A percentile compares a stretch with the other conserved stretches of the same genome.
phyloP scores from a whole-genome alignment of 1,140 invertebrate genomes.

The Drosophila santomea region DNA sequence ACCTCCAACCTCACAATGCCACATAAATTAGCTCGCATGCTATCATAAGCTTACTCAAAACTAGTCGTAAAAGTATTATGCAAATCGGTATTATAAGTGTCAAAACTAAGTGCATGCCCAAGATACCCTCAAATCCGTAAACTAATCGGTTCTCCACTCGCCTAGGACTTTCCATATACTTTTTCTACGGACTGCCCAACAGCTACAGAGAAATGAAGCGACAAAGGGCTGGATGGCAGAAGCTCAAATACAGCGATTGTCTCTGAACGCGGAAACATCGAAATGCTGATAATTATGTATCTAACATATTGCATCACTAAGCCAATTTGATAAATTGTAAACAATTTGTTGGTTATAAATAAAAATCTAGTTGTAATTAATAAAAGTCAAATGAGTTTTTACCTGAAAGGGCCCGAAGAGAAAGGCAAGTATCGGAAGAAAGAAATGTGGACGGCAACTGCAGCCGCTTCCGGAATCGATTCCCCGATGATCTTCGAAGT shows the following conservation, averaged over 20 bases:
- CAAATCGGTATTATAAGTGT: conserved; percentile 30
- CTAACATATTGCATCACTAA: conserved; percentile 45
- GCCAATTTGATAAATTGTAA: conserved; percentile 75
- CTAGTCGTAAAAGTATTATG: conserved; percentile 45
- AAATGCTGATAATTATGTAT: conserved; percentile 25
- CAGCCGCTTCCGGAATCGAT: conserved; percentile 67
- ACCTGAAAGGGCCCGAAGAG: conserved; percentile 21
- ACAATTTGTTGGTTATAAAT: conserved; percentile 80
- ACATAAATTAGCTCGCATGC: conserved; percentile 36
- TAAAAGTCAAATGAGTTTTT: conserved; percentile 68
- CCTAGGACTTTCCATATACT: conserved; percentile 79
- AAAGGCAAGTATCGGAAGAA: conserved; percentile 22
- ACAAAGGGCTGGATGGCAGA: conserved; percentile 78
- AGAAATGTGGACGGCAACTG: conserved; percentile 72
- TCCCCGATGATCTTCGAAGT: conserved; percentile 26
- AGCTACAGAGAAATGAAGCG: conserved; percentile 79
- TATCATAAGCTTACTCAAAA: conserved; percentile 16
- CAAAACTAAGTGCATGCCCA: conserved; percentile 18
- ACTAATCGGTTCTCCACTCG: conserved; percentile 32
- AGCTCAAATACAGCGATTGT: conserved; percentile 75
- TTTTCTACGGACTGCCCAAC: conserved; percentile 79
- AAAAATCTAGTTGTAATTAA: conserved; percentile 80
- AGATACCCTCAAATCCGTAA: conserved; percentile 1
- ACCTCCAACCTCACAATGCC: background rate
- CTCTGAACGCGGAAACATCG: conserved; percentile 29